Evolutionary conservation across 2,113 vertebrate species (phyloP).

Genomic region (Heptranchias perlo): DNA sequence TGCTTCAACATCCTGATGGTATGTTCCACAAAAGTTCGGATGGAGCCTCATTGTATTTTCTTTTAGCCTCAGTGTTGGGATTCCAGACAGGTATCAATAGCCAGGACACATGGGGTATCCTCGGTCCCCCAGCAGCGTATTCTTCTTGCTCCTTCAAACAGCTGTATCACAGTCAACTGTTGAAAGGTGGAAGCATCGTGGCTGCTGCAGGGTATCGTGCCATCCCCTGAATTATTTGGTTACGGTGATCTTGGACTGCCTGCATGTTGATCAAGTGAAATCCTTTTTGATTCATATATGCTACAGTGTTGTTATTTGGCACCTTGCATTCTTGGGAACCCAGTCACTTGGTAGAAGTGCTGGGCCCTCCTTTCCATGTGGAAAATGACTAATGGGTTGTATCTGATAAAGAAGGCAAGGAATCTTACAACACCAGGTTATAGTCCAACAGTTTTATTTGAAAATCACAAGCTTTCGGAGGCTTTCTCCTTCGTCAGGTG

Average conservation of each 20-base stretch:
- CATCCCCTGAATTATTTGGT: background rate
- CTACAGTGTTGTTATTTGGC: background rate
- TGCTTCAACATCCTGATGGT: background rate
- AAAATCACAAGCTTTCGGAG: no score
- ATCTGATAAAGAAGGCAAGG: no score
- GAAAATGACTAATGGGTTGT: background rate
- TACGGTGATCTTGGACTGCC: background rate
- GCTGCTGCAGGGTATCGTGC: no score
- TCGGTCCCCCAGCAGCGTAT: background rate
- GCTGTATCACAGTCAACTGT: background rate
- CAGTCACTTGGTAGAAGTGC: background rate
- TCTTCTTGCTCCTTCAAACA: background rate
- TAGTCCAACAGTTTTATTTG: no score
- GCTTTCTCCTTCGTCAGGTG: no score
- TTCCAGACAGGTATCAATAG: background rate
- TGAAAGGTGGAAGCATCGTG: background rate
- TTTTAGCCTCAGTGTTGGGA: background rate
- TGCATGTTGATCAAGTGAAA: background rate
- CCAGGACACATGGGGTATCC: background rate
- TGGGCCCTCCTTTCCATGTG: background rate
- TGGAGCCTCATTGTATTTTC: background rate
- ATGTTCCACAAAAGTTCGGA: background rate
- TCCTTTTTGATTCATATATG: background rate
- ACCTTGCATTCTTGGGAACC: background rate
- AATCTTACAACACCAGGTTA: no score